Base-by-base conservation (phyloP, 2,888 invertebrate genomes). In the Hermaeophaga mercurialis region DNA sequence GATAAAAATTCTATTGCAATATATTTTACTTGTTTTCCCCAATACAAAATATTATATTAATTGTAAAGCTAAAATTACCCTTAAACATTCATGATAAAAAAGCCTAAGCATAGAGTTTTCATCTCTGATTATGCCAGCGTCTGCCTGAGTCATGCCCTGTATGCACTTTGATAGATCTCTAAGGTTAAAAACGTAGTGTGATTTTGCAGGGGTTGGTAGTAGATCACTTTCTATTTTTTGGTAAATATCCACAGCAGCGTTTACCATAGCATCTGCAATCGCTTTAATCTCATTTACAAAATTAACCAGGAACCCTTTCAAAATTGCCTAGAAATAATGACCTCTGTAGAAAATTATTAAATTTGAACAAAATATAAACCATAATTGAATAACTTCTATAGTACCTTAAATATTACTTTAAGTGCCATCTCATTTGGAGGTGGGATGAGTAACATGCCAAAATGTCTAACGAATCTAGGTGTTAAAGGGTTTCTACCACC, bases 161-260 rank as follows among this genome's bases (percentile, higher is more conserved):
- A 94, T 82, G 59, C 91, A 91, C 76, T 94, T 95, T 7, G 94
- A 94, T 33, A 95, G 80, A 79, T 95, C 94, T 39, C 96, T 82
- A 66, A 96, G 79, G 77, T 96, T 96, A 75, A 96, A 96, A 9
- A 95, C 87, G 71, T 96, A 96, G 77, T 96, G 95, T 0, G 91
- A 91, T 75, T 94, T 95, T 18, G 91, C 86, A 0, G 96, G 96
- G 0, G 95, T 96, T 0, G 96, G 96, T 19, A 96, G 78, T 64
- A 96, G 83, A 68, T 91, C 90, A 0, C 83, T 79, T 11, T 89
- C 85, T 38, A 94, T 91, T 67, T 87, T 85, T 61, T 85, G 81
- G 73, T 96, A 96, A 1, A 95, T 82, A 44, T 91, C 89, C 34
- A 95, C 89, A 0, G 94, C 88, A 0, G 94, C 91, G 62, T 85